Conservation (phyloP, 2,888 invertebrate genomes). For the Syrphus vitripennis region DNA sequence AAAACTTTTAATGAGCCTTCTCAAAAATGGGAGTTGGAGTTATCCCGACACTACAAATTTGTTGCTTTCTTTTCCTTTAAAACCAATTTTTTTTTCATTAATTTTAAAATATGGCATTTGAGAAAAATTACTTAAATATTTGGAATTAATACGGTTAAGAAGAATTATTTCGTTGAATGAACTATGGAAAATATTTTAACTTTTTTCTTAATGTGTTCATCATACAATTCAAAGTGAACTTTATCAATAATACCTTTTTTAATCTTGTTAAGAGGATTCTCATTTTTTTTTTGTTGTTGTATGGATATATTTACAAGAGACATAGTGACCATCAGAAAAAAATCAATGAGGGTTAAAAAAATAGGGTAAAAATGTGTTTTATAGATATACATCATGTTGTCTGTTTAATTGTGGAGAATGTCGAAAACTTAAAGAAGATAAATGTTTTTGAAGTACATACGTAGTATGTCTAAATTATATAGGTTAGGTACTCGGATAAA, state of each 20-base stretch:
- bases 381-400: neutral
- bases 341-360: neutral
- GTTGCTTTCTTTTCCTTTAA: neutral
- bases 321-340: neutral
- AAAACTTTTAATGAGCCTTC: too few relatives aligned
- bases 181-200: too few relatives aligned
- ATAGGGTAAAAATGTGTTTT: neutral
- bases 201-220: neutral
- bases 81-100: neutral
- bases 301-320: too few relatives aligned
- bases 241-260: neutral
- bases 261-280: neutral
- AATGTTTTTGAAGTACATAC: neutral
- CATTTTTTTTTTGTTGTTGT: too few relatives aligned
- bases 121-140: neutral
- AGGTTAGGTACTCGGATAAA: too few relatives aligned
- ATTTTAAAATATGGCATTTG: neutral
- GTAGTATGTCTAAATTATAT: neutral
- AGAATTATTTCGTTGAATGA: neutral
- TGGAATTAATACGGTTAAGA: neutral
- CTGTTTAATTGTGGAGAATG: neutral
- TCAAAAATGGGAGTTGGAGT: too few relatives aligned
- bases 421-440: neutral
- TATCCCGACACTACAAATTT: too few relatives aligned
- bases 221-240: neutral